Base-by-base conservation (phyloP, 2,888 invertebrate genomes). In the Sphaerophoria rueppellii region DNA sequence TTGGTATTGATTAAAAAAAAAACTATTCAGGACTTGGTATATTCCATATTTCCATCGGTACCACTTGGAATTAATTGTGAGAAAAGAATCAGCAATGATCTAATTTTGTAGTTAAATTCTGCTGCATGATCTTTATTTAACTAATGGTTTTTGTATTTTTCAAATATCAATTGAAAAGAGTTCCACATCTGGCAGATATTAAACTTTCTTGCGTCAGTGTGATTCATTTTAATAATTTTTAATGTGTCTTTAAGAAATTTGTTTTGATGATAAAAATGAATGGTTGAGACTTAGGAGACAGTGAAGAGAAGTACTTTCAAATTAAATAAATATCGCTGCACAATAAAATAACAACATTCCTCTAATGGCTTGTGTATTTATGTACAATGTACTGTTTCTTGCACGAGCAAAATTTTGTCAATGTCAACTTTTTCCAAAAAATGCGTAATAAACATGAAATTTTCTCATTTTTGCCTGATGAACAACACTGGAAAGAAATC, bases 221-320 rank as follows among this genome's bases (percentile, higher is more conserved):
- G 58, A 60, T 60, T 60, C 43, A 60, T 60, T 58, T 5, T 11
- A 4, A 40, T 40, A 3, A 24, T 11, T 24, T 58, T 35, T 58
- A 37, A 58, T 58, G 35, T 11, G 14, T 40, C 11, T 24, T 60
- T 60, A 43, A 60, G 43, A 12, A 24, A 40, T 60, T 60, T 60
- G 43, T 60, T 60, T 60, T 60, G 37, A 4, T 40, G 11, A 5
- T 5, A 58, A 58, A 58, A 9, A 24, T 50, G 2, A 40, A 40
- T 9, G 12, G 12, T 6, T 0, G 43, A 4, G 2, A 3, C 6
- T 43, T 43, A 43, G 24, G 24, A 24, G 2, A 24, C 24, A 24
- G 24, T 24, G 24, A 24, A 24, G 24, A 24, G 2, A 24, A 24
- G 24, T 2, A 24, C 24, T 24, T 24, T 24, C 24, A 46, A 46